Evolutionary conservation across 2,113 vertebrate genomes (phyloP), one percentile per base, ranked within the genome.

Genomic region (Thryonomys swinderianus): DNA sequence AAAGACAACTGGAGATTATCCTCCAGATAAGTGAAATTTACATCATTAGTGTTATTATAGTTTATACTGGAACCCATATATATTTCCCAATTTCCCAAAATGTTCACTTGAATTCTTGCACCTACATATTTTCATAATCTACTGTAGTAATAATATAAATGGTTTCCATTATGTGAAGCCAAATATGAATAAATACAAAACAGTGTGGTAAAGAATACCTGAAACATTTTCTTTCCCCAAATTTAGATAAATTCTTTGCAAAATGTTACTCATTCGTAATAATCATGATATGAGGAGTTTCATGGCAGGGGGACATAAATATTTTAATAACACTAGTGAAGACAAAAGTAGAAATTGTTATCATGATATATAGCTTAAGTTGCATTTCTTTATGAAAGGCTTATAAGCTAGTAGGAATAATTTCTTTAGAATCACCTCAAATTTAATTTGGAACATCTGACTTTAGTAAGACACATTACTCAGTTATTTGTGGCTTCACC

Each of bases 261-360:
- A 55, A 94, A 83, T 34, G 69, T 84, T 79, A 86, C 13, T 88
- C 5, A 48, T 79, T 86, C 6, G 73, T 51, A 78, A 55, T 64
- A 20, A 87, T 73, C 17, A 88, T 59, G 62, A 59, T 1, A 2
- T 37, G 18, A 45, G 0, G 45, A 61, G 1, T 93, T 91, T 57
- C 59, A 6, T 76, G 79, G 27, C 13, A 71, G 45, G 25, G 17
- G 4, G 8, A 48, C 17, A 5, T 1, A 61, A 42, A 57, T 73
- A 88, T 62, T 88, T 88, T 62, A 64, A 88, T 76, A 85, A 78
- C 16, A 64, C 80, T 73, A 93, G 40, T 66, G 51, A 71, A 76
- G 14, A 53, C 4, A 88, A 94, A 91, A 76, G 7, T 85, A 53
- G 32, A 84, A 69, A 71, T 79, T 42, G 3, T 51, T 5, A 57